Conservation (phyloP, 2,888 invertebrate genomes). For the Mythimna ferrago region DNA sequence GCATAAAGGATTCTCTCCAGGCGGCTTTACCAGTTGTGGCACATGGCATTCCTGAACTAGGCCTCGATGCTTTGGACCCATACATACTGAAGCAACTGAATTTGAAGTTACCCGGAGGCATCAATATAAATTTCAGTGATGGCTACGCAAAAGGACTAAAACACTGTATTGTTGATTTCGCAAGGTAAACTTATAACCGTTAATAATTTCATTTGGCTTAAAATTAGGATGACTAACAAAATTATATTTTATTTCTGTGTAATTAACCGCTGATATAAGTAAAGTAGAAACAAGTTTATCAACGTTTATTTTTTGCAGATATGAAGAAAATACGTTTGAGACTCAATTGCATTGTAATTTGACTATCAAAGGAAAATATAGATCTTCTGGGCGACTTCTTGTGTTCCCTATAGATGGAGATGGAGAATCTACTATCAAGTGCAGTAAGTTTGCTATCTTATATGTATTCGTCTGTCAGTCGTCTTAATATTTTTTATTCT, state of each 20-base stretch:
- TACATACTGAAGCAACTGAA: constrained; percentile 71
- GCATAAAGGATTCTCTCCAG: constrained; percentile 72
- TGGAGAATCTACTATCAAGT: constrained; percentile 75
- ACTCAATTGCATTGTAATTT: constrained; percentile 77
- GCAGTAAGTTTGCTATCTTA: constrained; percentile 72
- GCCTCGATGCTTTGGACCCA: constrained; percentile 74
- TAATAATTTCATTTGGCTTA: neutral
- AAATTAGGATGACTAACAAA: constrained; percentile 6
- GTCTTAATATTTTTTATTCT: no score
- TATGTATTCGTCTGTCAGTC: neutral
- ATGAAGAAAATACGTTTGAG: constrained; percentile 69
- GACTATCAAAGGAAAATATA: constrained; percentile 78
- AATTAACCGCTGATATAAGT: constrained; percentile 1
- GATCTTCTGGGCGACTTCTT: constrained; percentile 74
- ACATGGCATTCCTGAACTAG: constrained; percentile 72
- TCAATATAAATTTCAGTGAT: constrained; percentile 70
- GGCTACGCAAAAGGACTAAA: constrained; percentile 74
- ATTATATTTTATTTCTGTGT: neutral
- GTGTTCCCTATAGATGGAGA: constrained; percentile 78
- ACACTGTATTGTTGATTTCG: constrained; percentile 75
- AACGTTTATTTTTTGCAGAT: constrained; percentile 63
- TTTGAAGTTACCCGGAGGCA: constrained; percentile 72
- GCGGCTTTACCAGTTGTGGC: constrained; percentile 69
- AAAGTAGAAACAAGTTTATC: constrained; percentile 11
- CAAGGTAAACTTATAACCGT: constrained; percentile 62